A percentile compares a stretch with the other conserved stretches of the same genome.
Conservation (phyloP, 2,888 invertebrate genomes). For the Dermolepida albohirtum region DNA sequence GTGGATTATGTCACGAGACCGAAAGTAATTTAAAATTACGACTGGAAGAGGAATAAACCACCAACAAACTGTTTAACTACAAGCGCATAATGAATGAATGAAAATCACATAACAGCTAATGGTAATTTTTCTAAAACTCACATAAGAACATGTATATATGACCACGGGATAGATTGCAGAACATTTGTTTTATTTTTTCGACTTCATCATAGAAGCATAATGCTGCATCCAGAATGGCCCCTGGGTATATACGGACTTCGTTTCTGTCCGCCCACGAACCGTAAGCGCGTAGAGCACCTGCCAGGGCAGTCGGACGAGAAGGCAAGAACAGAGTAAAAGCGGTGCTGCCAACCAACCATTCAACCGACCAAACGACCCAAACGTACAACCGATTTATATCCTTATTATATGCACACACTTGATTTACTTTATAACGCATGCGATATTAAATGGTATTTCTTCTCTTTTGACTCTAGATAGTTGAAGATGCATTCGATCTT, state of each 20-base stretch:
- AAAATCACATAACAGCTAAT: slow-evolving; percentile 22
- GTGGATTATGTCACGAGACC: slow-evolving; percentile 16
- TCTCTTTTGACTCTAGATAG: slow-evolving; percentile 18
- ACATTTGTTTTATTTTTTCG: slow-evolving; percentile 32
- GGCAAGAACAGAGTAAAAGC: slow-evolving; percentile 6
- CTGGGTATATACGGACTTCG: slow-evolving; percentile 33
- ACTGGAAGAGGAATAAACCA: background rate
- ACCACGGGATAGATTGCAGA: slow-evolving; percentile 35
- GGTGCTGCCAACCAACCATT: slow-evolving; percentile 14
- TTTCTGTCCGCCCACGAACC: slow-evolving; percentile 41
- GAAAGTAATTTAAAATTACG: background rate
- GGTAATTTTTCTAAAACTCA: slow-evolving; percentile 32
- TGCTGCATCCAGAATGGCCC: slow-evolving; percentile 22
- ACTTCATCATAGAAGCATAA: slow-evolving; percentile 35
- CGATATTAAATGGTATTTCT: slow-evolving; percentile 36
- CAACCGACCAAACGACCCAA: slow-evolving; percentile 31
- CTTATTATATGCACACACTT: slow-evolving; percentile 37
- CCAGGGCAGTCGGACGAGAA: slow-evolving; percentile 34
- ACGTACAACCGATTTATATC: slow-evolving; percentile 36
- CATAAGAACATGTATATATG: slow-evolving; percentile 23
- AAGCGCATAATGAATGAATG: background rate
- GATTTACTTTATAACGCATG: slow-evolving; percentile 38
- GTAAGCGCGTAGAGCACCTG: slow-evolving; percentile 40
- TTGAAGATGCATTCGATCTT: slow-evolving; percentile 10
- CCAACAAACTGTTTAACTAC: background rate